Conservation (phyloP, 2,888 invertebrate species). For the Herminia tarsipennalis region DNA sequence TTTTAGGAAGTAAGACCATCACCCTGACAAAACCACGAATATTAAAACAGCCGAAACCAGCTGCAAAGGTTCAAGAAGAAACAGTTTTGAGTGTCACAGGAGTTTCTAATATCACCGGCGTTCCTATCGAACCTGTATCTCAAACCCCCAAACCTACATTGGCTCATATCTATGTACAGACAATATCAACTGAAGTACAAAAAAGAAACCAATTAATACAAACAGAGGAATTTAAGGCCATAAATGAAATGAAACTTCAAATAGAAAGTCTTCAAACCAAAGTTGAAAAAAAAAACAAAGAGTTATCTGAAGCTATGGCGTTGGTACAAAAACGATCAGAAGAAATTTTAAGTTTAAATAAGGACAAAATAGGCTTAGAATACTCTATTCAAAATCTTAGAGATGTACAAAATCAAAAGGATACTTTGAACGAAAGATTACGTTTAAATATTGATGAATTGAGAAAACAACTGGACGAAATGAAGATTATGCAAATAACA, state of each 20-base stretch:
- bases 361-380: conserved; percentile 66
- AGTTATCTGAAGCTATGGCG: conserved; percentile 63
- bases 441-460: conserved; percentile 52
- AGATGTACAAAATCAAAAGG: conserved; percentile 61
- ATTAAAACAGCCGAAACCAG: conserved; percentile 40
- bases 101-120: no score
- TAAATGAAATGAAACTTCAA: conserved; percentile 43
- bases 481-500: conserved; percentile 47
- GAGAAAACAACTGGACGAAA: conserved; percentile 53
- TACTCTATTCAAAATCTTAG: conserved; percentile 60
- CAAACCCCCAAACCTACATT: conserved; percentile 11
- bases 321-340: conserved; percentile 66
- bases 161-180: conserved; percentile 53
- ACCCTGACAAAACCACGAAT: conserved; percentile 64
- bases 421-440: conserved; percentile 53
- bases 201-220: conserved; percentile 53
- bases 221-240: conserved; percentile 56
- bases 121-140: conserved; percentile 18
- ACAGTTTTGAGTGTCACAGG: conserved; percentile 11
- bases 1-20: conserved; percentile 69
- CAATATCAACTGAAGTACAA: conserved; percentile 35
- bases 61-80: conserved; percentile 6
- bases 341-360: conserved; percentile 62
- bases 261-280: conserved; percentile 50
- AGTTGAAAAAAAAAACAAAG: conserved; percentile 56